Conservation (phyloP, 2,797 vertebrate species). For the Fistularia commersonii region DNA sequence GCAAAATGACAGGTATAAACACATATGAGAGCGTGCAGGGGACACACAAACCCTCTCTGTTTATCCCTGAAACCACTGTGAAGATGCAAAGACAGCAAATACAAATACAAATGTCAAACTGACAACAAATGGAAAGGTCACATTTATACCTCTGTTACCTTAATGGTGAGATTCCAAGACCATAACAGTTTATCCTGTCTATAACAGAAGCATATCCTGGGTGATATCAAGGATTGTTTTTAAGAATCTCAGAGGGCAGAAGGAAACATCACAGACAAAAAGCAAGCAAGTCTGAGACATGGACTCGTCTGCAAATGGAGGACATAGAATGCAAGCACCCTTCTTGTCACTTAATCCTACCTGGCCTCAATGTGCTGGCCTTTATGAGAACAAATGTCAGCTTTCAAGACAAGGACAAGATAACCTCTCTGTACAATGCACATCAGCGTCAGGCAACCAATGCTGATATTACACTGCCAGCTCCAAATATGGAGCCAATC, state of each 20-base stretch:
- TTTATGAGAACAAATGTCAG: constrained; percentile 79
- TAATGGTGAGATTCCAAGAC: not conserved
- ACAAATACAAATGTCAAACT: constrained; percentile 2
- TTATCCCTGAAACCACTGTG: constrained; percentile 5
- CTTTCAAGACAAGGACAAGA: constrained; percentile 71
- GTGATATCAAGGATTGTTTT: not conserved
- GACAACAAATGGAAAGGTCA: not conserved
- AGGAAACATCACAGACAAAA: constrained; percentile 23
- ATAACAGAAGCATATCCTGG: not conserved
- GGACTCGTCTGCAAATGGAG: constrained; percentile 31
- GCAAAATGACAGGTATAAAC: constrained; percentile 12
- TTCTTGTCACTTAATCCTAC: constrained; percentile 72
- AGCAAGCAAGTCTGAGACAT: constrained; percentile 15
- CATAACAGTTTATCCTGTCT: too few relatives aligned
- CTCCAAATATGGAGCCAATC: constrained; percentile 27
- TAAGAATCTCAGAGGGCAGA: constrained; percentile 11
- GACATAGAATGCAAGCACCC: constrained; percentile 33
- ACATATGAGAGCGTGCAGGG: constrained; percentile 11
- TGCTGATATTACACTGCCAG: constrained; percentile 33
- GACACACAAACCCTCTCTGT: not conserved
- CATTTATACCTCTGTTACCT: not conserved
- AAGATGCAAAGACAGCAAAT: constrained; percentile 2
- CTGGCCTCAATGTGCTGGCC: constrained; percentile 63
- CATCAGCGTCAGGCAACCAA: constrained; percentile 38
- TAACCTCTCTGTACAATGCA: constrained; percentile 67